phyloP scores from a whole-genome alignment of 1,140 invertebrate species.

The Drosophila pectinifera region DNA sequence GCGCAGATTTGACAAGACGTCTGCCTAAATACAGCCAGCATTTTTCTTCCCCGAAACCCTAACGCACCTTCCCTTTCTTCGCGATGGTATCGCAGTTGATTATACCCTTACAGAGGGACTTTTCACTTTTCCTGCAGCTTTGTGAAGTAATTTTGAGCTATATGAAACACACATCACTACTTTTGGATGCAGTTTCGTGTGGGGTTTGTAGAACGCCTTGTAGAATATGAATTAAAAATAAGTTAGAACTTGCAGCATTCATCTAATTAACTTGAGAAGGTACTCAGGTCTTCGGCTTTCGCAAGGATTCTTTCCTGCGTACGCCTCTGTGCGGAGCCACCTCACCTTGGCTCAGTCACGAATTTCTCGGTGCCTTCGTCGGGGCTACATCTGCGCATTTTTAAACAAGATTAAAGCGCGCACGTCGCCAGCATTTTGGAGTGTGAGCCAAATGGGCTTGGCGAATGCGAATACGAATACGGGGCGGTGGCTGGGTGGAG shows the following conservation, averaged over 20 bases:
- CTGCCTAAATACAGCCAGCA: conserved; percentile 69
- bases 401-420: conserved; percentile 81
- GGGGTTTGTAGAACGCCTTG: not conserved
- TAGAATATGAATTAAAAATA: too few species aligned
- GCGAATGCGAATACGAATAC: conserved; percentile 15
- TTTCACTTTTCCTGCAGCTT: not conserved
- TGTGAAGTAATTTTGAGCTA: not conserved
- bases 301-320: not conserved
- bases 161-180: not conserved
- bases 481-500: conserved; percentile 4
- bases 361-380: conserved; percentile 36
- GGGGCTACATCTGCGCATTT: conserved; percentile 75
- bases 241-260: too few species aligned
- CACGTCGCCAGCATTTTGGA: conserved; percentile 65
- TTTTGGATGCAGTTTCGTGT: too few species aligned
- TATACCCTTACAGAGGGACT: not conserved
- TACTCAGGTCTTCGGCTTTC: not conserved
- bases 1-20: conserved; percentile 74
- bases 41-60: conserved; percentile 25
- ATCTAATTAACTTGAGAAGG: not conserved
- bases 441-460: conserved; percentile 49
- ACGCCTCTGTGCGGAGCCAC: conserved; percentile 2
- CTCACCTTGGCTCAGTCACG: conserved; percentile 25
- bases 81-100: not conserved
- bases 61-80: conserved; percentile 11